Percentiles rank a stretch among this genome's conserved stretches.
These are phyloP conservation scores for Apostichopus japonicus DNA, from an alignment of 35 echinoderm and acorn worm genomes.

Conservation along the genomic window DNA sequence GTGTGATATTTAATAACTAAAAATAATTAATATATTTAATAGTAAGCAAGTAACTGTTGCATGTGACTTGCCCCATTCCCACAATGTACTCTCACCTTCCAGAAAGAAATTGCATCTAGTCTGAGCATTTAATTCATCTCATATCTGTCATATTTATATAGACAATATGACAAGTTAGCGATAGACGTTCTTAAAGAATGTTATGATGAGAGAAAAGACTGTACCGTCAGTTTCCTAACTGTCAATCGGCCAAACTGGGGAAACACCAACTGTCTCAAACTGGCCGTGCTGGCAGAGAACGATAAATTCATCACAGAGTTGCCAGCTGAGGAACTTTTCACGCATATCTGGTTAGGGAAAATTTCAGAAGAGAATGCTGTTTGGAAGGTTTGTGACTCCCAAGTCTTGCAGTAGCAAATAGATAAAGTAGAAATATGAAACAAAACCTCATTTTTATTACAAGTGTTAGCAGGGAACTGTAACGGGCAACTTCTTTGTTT, in stretches of 20 bases:
- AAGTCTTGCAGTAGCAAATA: too few relatives aligned
- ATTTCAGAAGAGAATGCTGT: conserved; percentile 44
- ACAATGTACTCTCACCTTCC: too few relatives aligned
- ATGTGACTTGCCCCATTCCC: too few relatives aligned
- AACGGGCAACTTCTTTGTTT: too few relatives aligned
- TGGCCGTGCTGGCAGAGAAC: conserved; percentile 44
- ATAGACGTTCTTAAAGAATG: conserved; percentile 65
- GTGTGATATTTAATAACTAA: too few relatives aligned
- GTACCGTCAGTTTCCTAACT: background rate
- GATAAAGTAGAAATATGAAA: too few relatives aligned
- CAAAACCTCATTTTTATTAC: too few relatives aligned
- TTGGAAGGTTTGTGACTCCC: conserved; percentile 12
- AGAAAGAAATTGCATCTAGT: too few relatives aligned
- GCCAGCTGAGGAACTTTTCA: conserved; percentile 46
- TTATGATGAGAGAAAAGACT: conserved; percentile 47
- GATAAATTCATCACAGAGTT: conserved; percentile 49
- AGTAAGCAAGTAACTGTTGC: too few relatives aligned
- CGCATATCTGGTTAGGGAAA: conserved; percentile 60
- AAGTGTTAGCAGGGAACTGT: too few relatives aligned
- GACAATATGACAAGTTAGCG: conserved; percentile 44
- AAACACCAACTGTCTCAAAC: conserved; percentile 39
- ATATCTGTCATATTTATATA: background rate
- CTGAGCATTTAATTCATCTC: too few relatives aligned
- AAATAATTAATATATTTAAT: too few relatives aligned
- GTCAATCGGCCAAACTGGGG: conserved; percentile 56